Evolutionary conservation across 1,140 invertebrate species (phyloP), one percentile per base, ranked within the genome.

Genomic region (Pseudomyrmex flavicornis): DNA sequence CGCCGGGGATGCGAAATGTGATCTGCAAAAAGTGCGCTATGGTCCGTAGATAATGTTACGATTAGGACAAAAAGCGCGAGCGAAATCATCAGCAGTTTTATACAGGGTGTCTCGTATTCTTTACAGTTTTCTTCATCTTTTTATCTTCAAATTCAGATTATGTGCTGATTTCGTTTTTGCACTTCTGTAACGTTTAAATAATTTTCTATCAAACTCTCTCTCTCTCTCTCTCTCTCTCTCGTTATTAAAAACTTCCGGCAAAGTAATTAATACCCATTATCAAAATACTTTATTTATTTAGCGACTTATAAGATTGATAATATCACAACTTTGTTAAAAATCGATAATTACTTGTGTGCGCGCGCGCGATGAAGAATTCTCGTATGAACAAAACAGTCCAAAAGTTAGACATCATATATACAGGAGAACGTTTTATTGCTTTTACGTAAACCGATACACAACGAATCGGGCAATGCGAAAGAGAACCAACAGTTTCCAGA

Each of bases 1-100:
- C 52, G 74, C 70, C 82, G 75, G 83, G 82, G 76, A 68, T 84
- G 69, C 86, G 62, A 89, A 89, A 89, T 88, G 80, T 73, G 88
- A 89, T 84, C 85, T 77, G 72, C 62, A 88, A 84, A 89, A 84
- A 77, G 82, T 69, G 48, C 52, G 58, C 76, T 75, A 88, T 87
- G 85, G 82, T 46, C 68, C 85, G 62, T 50, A 65, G 86, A 87
- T 88, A 88, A 88, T 84, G 65, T 85, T 88, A 79, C 69, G 85
- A 84, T 59, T 83, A 84, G 59, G 58, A 22, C 82, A 80, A 87
- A 83, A 88, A 84, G 63, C 48, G 83, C 61, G 48, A 69, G 73
- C 52, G 58, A 54, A 52, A 70, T 80, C 46, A 70, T 80, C 79
- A 50, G 15, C 22, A 12, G 52, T n/a, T 15, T 17, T 83, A 66